A percentile compares a stretch with the other conserved stretches of the same genome.
Evolutionary conservation across 1,140 invertebrate species (phyloP).

Genomic region (Agraylea sexmaculata): DNA sequence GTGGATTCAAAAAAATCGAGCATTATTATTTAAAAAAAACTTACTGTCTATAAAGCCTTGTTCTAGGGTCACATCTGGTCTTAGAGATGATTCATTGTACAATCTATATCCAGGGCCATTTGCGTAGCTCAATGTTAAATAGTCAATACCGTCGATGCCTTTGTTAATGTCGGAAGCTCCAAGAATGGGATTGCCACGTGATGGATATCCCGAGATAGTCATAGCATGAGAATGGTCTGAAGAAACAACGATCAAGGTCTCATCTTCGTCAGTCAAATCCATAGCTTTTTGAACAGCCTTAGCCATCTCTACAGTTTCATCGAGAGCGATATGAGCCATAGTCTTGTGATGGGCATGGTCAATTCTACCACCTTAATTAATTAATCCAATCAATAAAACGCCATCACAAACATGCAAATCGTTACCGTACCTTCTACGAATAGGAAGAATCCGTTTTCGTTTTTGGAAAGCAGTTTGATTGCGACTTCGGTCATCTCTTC

Average conservation of each 20-base stretch:
- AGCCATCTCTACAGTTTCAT: conserved; percentile 67
- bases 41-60: conserved; percentile 3
- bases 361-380: conserved; percentile 60
- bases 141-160: conserved; percentile 42
- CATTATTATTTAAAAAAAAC: background rate
- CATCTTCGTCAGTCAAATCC: conserved; percentile 51
- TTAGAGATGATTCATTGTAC: conserved; percentile 15
- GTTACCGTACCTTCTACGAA: conserved; percentile 47
- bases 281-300: conserved; percentile 57
- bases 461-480: conserved; percentile 52
- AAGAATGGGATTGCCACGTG: conserved; percentile 48
- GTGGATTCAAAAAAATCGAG: too few species aligned
- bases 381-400: conserved; percentile 44
- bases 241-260: conserved; percentile 69
- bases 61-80: conserved; percentile 27
- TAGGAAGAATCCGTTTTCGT: conserved; percentile 51
- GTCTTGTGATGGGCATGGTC: conserved; percentile 77
- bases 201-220: conserved; percentile 54
- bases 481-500: conserved; percentile 65
- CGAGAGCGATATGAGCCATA: conserved; percentile 61
- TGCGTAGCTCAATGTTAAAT: conserved; percentile 60
- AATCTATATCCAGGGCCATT: conserved; percentile 42
- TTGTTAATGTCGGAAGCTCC: conserved; percentile 27
- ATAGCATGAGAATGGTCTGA: conserved; percentile 75
- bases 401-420: conserved; percentile 11